Conservation (phyloP, 2,888 invertebrate species). For the Hypercompe scribonia region DNA sequence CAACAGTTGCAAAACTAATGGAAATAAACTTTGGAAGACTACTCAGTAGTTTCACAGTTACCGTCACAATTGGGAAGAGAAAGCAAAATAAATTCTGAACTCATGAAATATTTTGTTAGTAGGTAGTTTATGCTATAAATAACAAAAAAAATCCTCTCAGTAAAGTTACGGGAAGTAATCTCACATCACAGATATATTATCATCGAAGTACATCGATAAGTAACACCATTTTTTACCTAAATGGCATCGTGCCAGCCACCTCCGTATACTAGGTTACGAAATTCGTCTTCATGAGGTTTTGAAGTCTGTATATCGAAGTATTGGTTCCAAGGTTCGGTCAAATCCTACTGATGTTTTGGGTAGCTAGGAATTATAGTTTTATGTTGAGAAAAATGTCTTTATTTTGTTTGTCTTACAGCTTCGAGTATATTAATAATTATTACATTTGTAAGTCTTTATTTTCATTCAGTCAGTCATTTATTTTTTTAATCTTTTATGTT, state of each 20-base stretch:
- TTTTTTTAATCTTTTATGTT: no score
- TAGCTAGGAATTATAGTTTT: background rate
- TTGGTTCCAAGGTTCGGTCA: slow-evolving; percentile 23
- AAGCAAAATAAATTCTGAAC: background rate
- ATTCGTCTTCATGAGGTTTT: slow-evolving; percentile 40
- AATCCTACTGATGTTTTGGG: slow-evolving; percentile 20
- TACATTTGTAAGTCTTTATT: no score
- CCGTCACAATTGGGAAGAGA: background rate
- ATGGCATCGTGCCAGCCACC: slow-evolving; percentile 45
- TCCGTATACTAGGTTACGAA: slow-evolving; percentile 32
- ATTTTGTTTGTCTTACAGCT: background rate
- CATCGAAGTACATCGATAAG: slow-evolving; percentile 33
- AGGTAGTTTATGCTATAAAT: background rate
- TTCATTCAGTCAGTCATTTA: no score
- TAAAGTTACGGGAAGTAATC: background rate
- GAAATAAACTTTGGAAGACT: background rate
- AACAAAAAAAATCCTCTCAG: background rate
- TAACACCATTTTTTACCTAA: slow-evolving; percentile 41
- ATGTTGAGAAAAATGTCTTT: background rate
- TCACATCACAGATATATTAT: slow-evolving; percentile 2
- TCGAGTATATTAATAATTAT: no score
- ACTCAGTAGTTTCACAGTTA: background rate
- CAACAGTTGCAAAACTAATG: background rate
- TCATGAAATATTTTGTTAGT: background rate
- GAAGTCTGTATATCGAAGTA: slow-evolving; percentile 34